These are phyloP conservation scores for Sitobion miscanthi DNA, from an alignment of 1,140 invertebrate genomes.

Conservation along the genomic window DNA sequence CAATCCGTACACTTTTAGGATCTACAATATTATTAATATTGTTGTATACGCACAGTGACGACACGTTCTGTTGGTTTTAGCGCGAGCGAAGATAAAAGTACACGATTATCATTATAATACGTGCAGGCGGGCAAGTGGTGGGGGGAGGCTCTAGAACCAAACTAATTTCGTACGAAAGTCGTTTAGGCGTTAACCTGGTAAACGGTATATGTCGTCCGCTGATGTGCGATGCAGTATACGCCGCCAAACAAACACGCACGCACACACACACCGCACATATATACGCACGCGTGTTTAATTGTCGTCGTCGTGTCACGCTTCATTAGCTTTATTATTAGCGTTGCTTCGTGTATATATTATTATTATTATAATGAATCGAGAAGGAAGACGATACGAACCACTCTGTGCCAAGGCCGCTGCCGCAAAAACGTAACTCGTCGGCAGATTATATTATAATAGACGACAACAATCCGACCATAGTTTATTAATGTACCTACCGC, in stretches of 20 bases:
- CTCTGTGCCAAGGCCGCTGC: not conserved
- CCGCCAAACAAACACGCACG: not conserved
- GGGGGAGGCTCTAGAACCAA: not conserved
- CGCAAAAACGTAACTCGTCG: not conserved
- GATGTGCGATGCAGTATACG: not conserved
- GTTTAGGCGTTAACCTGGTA: not conserved
- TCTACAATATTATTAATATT: too few species aligned
- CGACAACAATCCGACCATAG: not conserved
- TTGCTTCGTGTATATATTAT: constrained; percentile 27
- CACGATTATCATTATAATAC: not conserved
- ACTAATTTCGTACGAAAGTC: not conserved
- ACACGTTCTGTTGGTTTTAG: not conserved
- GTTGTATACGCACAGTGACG: not conserved
- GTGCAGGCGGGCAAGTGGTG: too few species aligned
- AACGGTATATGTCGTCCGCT: not conserved
- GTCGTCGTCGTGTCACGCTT: not conserved
- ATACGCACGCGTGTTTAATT: not conserved
- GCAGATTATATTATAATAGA: not conserved
- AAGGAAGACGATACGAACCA: constrained; percentile 19
- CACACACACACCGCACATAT: too few species aligned
- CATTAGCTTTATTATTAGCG: constrained; percentile 39
- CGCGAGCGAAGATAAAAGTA: not conserved
- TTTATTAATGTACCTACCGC: not conserved
- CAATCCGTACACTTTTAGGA: not conserved
- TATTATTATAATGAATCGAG: not conserved